A percentile compares a stretch with the other conserved stretches of the same genome.
phyloP scores from a whole-genome alignment of 2,888 invertebrate species.

The Drosophila paranaensis region DNA sequence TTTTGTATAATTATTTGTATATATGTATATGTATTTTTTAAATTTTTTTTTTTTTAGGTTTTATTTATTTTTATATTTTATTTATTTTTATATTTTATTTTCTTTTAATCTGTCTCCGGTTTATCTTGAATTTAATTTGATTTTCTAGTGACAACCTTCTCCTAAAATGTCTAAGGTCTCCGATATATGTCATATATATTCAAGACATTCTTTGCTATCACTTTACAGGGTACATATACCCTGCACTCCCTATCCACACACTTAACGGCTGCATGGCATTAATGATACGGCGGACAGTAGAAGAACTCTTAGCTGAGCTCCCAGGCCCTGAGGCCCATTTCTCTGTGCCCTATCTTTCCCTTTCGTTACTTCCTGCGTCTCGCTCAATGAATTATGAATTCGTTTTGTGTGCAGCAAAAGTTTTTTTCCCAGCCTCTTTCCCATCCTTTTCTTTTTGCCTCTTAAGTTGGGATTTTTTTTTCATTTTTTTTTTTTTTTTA shows the following conservation, averaged over 20 bases:
- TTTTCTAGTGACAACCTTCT: too few species aligned
- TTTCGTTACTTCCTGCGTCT: constrained; percentile 24
- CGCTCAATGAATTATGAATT: constrained; percentile 74
- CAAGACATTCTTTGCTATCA: too few species aligned
- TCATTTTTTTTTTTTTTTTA: constrained; percentile 41
- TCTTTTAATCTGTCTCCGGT: too few species aligned
- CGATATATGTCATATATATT: not conserved
- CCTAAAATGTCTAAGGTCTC: too few species aligned
- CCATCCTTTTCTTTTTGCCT: constrained; percentile 1
- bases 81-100: too few species aligned
- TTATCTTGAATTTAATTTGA: too few species aligned
- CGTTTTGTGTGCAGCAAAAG: constrained; percentile 61
- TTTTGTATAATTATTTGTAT: too few species aligned
- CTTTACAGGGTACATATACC: constrained; percentile 20
- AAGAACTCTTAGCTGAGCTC: constrained; percentile 28
- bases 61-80: too few species aligned
- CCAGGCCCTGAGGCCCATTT: constrained; percentile 23
- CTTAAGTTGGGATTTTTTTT: constrained; percentile 26
- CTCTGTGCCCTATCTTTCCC: constrained; percentile 9
- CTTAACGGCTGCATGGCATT: constrained; percentile 48
- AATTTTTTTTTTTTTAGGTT: too few species aligned
- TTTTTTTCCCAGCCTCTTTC: constrained; percentile 22
- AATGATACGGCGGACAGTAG: constrained; percentile 53
- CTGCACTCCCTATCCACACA: not conserved
- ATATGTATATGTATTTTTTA: too few species aligned